These are phyloP conservation scores for Nycticryphes semicollaris DNA, from an alignment of 2,113 vertebrate genomes.

Conservation along the genomic window DNA sequence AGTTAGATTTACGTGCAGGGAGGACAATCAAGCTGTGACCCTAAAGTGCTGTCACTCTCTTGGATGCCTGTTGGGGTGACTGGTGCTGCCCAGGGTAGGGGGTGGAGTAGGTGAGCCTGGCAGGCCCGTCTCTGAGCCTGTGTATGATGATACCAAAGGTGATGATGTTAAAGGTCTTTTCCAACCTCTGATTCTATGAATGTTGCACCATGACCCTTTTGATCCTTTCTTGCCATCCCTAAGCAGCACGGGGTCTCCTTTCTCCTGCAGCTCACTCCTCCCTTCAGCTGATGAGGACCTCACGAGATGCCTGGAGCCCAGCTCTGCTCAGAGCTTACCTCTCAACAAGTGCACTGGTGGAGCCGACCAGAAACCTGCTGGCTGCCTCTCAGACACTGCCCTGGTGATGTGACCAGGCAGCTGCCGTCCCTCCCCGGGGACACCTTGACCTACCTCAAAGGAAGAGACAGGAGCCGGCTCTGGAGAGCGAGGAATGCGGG, in stretches of 20 bases:
- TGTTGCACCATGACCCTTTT: not conserved
- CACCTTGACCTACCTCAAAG: conserved; percentile 62
- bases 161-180: not conserved
- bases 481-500: not conserved
- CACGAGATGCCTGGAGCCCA: conserved; percentile 25
- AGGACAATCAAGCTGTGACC: not conserved
- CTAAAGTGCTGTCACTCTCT: not conserved
- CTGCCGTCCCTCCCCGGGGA: not conserved
- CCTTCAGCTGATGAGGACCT: conserved; percentile 30
- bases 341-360: conserved; percentile 50
- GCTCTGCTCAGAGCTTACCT: conserved; percentile 48
- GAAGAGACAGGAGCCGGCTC: conserved; percentile 5
- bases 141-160: not conserved
- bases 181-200: not conserved
- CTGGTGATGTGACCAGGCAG: conserved; percentile 36
- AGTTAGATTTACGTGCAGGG: not conserved
- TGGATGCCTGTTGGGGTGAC: not conserved
- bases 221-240: not conserved
- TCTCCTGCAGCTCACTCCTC: not conserved
- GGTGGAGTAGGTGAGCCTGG: not conserved
- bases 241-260: not conserved
- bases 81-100: not conserved
- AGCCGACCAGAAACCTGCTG: conserved; percentile 8
- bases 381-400: not conserved
- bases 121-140: not conserved